Conservation (phyloP, 53 echinoderm and acorn worm genomes). For the Paracentrotus lividus region DNA sequence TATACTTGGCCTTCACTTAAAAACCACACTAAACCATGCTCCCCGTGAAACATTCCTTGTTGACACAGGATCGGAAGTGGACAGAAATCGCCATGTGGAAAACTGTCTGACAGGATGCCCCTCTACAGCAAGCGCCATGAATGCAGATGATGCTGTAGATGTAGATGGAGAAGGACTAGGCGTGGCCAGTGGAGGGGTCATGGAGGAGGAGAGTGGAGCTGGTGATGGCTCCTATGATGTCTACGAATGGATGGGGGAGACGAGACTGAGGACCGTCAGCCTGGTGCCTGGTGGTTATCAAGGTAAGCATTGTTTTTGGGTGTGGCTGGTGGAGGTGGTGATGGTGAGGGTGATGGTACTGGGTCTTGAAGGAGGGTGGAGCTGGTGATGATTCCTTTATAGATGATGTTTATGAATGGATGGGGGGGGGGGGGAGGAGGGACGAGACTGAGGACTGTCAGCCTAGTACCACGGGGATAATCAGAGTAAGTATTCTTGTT, state of each 20-base stretch:
- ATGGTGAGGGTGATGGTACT: no score
- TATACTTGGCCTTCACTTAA: no score
- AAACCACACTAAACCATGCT: neutral
- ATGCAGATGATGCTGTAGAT: neutral
- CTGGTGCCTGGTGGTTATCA: slow-evolving; percentile 87
- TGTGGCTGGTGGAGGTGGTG: slow-evolving; percentile 31
- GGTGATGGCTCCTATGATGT: slow-evolving; percentile 81
- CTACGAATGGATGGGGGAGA: slow-evolving; percentile 96
- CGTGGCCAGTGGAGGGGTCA: slow-evolving; percentile 1
- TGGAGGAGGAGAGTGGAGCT: slow-evolving; percentile 74
- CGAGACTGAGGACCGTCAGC: slow-evolving; percentile 83
- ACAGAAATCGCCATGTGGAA: slow-evolving; percentile 90
- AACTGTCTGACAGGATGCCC: slow-evolving; percentile 75
- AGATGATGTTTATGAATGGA: slow-evolving; percentile 95
- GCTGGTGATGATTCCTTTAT: slow-evolving; percentile 78
- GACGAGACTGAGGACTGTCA: slow-evolving; percentile 84
- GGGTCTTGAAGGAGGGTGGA: slow-evolving; percentile 74
- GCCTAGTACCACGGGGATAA: slow-evolving; percentile 87
- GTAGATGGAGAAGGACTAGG: slow-evolving; percentile 46
- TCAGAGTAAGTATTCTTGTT: slow-evolving; percentile 72
- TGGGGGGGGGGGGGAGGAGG: no score
- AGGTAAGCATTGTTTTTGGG: slow-evolving; percentile 65
- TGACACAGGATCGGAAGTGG: slow-evolving; percentile 78
- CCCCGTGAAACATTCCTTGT: slow-evolving; percentile 53
- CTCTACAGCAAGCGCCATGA: neutral